Evolutionary conservation across 1,140 invertebrate species (phyloP).

Genomic region (Brachionus asplanchnoidis): DNA sequence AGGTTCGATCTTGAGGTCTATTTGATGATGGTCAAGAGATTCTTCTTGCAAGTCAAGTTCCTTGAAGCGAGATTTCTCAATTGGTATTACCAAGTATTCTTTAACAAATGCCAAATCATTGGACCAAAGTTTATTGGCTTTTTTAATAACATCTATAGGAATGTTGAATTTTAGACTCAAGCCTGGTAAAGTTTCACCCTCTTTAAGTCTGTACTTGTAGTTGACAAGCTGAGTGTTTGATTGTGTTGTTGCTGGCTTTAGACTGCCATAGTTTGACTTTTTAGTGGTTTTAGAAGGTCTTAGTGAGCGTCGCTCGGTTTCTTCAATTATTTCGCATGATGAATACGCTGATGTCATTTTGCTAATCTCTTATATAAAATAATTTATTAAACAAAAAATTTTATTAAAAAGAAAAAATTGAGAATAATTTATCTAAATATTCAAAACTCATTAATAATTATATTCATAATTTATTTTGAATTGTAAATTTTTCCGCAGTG

Average conservation of each 20-base stretch:
- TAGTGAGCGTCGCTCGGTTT: background rate
- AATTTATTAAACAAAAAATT: background rate
- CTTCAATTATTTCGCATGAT: background rate
- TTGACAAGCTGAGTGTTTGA: background rate
- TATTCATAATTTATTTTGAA: background rate
- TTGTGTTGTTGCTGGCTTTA: background rate
- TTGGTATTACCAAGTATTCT: conserved; percentile 9
- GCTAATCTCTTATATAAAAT: background rate
- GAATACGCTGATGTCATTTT: conserved; percentile 19
- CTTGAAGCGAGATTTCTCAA: background rate
- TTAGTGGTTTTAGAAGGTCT: background rate
- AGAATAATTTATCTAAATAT: background rate
- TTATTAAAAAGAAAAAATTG: background rate
- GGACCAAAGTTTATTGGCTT: conserved; percentile 23
- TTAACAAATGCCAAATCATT: conserved; percentile 35
- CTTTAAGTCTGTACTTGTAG: background rate
- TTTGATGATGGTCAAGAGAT: background rate
- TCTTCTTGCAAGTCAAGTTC: conserved; percentile 3
- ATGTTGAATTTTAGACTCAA: conserved; percentile 22
- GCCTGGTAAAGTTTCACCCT: conserved; percentile 30
- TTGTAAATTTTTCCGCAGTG: background rate
- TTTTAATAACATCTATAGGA: conserved; percentile 6
- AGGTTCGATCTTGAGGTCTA: background rate
- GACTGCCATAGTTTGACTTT: conserved; percentile 33
- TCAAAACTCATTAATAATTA: background rate